A percentile compares a stretch with the other conserved stretches of the same genome.
Conservation (phyloP, 2,113 vertebrate genomes). For the Catharus minimus region DNA sequence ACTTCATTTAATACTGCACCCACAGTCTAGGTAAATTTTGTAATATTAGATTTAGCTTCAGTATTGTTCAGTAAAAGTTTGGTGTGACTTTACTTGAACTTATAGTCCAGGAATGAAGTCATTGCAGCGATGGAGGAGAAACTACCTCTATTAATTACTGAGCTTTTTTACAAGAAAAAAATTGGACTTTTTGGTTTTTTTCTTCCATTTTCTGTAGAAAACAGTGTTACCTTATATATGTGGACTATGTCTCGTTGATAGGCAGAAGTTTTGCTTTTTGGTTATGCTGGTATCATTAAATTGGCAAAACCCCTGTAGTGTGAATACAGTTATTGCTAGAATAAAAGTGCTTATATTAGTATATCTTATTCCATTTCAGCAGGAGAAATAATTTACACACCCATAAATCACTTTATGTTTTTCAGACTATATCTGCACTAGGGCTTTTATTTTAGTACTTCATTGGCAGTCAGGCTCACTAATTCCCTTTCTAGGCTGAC, state of each 20-base stretch:
- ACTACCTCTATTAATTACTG: not conserved
- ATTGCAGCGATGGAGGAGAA: not conserved
- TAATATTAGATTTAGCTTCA: not conserved
- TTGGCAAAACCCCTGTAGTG: not conserved
- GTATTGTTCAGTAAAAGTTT: not conserved
- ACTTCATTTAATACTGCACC: not conserved
- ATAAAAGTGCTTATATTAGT: not conserved
- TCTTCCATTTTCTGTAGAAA: not conserved
- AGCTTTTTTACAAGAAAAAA: not conserved
- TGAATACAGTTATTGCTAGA: not conserved
- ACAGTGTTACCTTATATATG: not conserved
- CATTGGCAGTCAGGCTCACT: not conserved
- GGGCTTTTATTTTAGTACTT: not conserved
- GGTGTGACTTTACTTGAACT: not conserved
- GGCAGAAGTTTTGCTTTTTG: not conserved
- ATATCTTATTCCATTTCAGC: not conserved
- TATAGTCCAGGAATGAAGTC: not conserved
- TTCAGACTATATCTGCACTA: not conserved
- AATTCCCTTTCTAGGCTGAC: not conserved
- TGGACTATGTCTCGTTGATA: not conserved
- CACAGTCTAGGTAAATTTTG: not conserved
- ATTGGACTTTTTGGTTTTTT: not conserved
- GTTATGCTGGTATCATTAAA: not conserved
- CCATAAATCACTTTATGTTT: not conserved
- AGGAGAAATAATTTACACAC: not conserved